Evolutionary conservation across 92 coral and sea anemone genomes (phyloP).

Genomic region (Siderastrea siderea): DNA sequence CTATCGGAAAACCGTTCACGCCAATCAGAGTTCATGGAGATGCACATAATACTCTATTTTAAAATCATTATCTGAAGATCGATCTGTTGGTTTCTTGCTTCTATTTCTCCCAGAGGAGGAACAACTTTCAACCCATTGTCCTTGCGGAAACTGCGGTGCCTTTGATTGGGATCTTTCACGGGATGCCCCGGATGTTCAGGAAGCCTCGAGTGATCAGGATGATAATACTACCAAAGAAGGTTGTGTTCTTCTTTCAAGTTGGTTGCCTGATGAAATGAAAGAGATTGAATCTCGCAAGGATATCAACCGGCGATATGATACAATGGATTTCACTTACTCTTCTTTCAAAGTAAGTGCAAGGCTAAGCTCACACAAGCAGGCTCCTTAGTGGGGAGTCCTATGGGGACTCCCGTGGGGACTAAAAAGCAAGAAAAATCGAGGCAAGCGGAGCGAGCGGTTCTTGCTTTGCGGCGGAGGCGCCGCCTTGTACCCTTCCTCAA

Average conservation of each 20-base stretch:
- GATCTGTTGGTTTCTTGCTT: background rate
- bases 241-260: conserved; percentile 44
- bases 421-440: no score
- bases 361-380: background rate
- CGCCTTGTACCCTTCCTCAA: no score
- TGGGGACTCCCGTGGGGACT: no score
- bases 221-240: conserved; percentile 1
- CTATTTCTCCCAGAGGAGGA: conserved; percentile 44
- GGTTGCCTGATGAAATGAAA: conserved; percentile 46
- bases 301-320: background rate
- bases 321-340: conserved; percentile 38
- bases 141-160: conserved; percentile 55
- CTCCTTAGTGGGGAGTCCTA: background rate
- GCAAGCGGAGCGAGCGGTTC: no score
- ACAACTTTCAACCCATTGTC: conserved; percentile 42
- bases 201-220: background rate
- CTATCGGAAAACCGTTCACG: no score
- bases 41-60: no score
- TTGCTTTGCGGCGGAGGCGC: no score
- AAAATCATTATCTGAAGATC: no score
- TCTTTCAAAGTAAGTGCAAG: conserved; percentile 35
- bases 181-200: background rate
- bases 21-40: no score
- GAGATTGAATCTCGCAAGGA: background rate
- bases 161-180: conserved; percentile 26